These are phyloP conservation scores for Antennarius striatus DNA, from an alignment of 2,113 vertebrate genomes.

Conservation along the genomic window DNA sequence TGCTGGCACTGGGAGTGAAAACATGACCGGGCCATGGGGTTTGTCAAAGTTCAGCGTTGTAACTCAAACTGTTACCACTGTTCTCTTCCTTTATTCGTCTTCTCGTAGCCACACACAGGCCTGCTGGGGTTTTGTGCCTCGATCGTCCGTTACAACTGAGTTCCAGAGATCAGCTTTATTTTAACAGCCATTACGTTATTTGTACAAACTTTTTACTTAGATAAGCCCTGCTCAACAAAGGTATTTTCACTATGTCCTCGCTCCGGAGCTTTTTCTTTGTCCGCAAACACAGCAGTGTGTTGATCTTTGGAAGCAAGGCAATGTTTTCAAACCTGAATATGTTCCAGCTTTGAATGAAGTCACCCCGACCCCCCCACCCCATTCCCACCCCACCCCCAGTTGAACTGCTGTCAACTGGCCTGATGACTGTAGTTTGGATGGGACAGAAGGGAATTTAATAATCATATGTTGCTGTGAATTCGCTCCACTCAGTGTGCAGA, in stretches of 20 bases:
- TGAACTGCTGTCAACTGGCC: conserved; percentile 12
- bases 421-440: conserved; percentile 23
- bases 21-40: conserved; percentile 61
- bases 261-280: no score
- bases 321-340: neutral
- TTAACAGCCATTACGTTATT: no score
- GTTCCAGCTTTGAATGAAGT: neutral
- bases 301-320: neutral
- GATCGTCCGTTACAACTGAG: neutral
- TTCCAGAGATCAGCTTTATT: no score
- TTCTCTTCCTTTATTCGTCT: conserved; percentile 32
- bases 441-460: conserved; percentile 19
- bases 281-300: neutral
- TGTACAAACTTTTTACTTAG: no score
- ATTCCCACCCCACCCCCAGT: neutral
- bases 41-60: conserved; percentile 67
- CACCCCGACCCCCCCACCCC: conserved; percentile 1
- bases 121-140: neutral
- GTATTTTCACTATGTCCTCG: no score
- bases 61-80: conserved; percentile 58
- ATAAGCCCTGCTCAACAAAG: no score
- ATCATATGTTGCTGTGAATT: neutral
- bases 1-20: conserved; percentile 52
- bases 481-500: neutral
- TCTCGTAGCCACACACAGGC: conserved; percentile 5